Evolutionary conservation across 2,113 vertebrate species (phyloP).

Genomic region (Suncus etruscus): DNA sequence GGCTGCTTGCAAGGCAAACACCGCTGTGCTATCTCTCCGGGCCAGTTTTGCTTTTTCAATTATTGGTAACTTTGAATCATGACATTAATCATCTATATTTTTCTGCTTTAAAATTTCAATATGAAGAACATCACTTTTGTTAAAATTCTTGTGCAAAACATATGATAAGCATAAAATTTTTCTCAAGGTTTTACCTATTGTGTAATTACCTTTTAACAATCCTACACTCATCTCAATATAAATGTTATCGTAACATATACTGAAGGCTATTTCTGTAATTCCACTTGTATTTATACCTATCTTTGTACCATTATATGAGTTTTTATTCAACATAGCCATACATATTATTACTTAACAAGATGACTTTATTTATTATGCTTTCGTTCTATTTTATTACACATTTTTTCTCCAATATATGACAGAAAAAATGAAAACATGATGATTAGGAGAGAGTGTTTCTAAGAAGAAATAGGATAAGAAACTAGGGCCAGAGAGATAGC

Average conservation of each 20-base stretch:
- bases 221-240: background rate
- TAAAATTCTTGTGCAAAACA: background rate
- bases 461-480: background rate
- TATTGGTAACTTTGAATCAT: background rate
- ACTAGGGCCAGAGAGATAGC: background rate
- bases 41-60: conserved; percentile 5
- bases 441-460: conserved; percentile 3
- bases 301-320: background rate
- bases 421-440: background rate
- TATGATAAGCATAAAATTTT: conserved; percentile 25
- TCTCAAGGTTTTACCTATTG: background rate
- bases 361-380: background rate
- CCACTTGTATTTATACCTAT: background rate
- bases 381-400: background rate
- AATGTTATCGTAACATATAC: background rate
- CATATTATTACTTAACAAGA: conserved; percentile 19
- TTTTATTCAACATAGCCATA: background rate
- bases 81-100: background rate
- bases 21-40: no score
- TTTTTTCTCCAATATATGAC: background rate
- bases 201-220: background rate
- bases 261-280: background rate
- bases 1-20: no score
- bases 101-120: background rate
- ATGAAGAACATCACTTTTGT: background rate